Conservation (phyloP, 2,113 vertebrate species). For the Isurus oxyrinchus region DNA sequence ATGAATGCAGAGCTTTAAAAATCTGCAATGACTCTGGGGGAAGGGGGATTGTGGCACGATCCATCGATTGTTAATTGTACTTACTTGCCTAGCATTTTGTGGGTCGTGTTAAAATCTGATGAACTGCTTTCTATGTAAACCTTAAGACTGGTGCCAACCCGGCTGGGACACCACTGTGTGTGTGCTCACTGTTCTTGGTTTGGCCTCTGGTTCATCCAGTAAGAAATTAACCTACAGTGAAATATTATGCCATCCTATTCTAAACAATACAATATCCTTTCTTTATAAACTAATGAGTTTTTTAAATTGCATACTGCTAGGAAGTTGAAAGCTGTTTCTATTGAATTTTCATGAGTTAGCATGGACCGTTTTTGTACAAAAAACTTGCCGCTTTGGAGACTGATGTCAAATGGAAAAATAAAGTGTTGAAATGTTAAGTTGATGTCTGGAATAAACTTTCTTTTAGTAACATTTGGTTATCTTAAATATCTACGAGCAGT, state of each 20-base stretch:
- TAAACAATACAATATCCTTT: background rate
- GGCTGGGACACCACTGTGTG: background rate
- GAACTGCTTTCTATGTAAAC: constrained; percentile 15
- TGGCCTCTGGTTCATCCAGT: constrained; percentile 7
- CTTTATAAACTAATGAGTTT: background rate
- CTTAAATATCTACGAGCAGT: background rate
- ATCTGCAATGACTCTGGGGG: background rate
- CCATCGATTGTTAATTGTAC: background rate
- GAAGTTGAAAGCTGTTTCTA: constrained; percentile 28
- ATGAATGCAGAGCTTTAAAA: background rate
- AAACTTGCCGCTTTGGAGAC: constrained; percentile 32
- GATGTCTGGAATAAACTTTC: constrained; percentile 22
- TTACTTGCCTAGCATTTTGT: background rate
- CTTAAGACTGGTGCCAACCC: background rate
- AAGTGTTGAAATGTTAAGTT: constrained; percentile 24
- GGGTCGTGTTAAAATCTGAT: background rate
- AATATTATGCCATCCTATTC: background rate
- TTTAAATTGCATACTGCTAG: constrained; percentile 10
- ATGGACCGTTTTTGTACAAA: constrained; percentile 34
- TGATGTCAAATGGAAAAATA: constrained; percentile 33
- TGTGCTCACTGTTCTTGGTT: background rate
- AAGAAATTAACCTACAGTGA: background rate
- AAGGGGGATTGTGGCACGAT: background rate
- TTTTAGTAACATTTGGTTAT: background rate
- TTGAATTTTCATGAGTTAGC: constrained; percentile 33